A percentile compares a stretch with the other conserved stretches of the same genome.
Conservation (phyloP, 1,140 invertebrate genomes). For the Pachypsylla venusta region DNA sequence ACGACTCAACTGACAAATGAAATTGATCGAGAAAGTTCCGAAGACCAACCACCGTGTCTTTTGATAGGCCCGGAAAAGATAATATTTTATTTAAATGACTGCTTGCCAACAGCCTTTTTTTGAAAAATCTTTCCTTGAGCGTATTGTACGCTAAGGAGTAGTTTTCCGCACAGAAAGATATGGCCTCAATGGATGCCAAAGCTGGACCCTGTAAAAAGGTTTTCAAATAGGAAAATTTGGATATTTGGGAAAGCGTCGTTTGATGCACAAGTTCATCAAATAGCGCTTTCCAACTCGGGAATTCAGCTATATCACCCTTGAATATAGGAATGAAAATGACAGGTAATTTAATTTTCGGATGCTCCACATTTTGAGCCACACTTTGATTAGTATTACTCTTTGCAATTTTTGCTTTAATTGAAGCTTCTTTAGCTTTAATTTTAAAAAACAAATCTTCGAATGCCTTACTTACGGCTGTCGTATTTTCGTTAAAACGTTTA, state of each 20-base stretch:
- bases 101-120: not conserved
- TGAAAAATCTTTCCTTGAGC: not conserved
- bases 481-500: too few relatives aligned
- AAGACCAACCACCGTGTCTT: not conserved
- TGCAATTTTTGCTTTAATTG: too few relatives aligned
- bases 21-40: not conserved
- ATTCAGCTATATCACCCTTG: not conserved
- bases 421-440: too few relatives aligned
- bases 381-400: too few relatives aligned
- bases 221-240: not conserved
- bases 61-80: not conserved
- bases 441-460: too few relatives aligned
- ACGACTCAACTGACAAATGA: not conserved
- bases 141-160: not conserved
- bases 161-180: not conserved
- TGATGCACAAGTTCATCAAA: not conserved
- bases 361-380: too few relatives aligned
- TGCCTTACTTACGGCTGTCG: too few relatives aligned
- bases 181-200: not conserved
- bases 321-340: not conserved
- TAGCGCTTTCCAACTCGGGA: not conserved
- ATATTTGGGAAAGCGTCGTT: not conserved
- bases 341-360: not conserved
- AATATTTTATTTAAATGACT: not conserved
- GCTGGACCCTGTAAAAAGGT: not conserved